Percentiles rank a stretch among this genome's conserved stretches.
Conservation (phyloP, 1,140 invertebrate genomes). For the Berghia stephanieae region DNA sequence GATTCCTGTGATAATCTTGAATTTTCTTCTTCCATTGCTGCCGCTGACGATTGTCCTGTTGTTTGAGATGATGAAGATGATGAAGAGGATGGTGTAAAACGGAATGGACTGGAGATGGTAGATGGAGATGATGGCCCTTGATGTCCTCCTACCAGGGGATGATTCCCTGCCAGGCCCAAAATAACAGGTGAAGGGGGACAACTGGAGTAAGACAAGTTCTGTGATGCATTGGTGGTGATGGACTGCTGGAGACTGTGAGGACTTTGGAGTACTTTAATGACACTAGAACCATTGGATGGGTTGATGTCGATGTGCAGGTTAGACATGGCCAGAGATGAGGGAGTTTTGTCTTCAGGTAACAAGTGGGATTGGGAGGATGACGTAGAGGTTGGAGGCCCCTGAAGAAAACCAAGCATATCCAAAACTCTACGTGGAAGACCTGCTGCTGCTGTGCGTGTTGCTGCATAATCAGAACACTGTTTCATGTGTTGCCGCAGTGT, state of each 20-base stretch:
- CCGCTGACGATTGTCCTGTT: neutral
- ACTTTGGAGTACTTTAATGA: no score
- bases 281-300: no score
- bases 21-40: neutral
- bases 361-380: neutral
- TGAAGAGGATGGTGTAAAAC: neutral
- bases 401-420: slow-evolving; percentile 25
- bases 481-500: slow-evolving; percentile 33
- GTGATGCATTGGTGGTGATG: neutral
- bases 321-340: no score
- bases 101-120: neutral
- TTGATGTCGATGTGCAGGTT: neutral
- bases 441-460: slow-evolving; percentile 21
- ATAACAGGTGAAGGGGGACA: slow-evolving; percentile 1
- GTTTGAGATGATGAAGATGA: neutral
- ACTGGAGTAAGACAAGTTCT: neutral
- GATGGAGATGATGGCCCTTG: neutral
- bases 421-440: slow-evolving; percentile 23
- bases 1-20: no score
- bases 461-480: slow-evolving; percentile 27
- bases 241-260: neutral
- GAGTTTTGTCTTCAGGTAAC: neutral
- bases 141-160: neutral
- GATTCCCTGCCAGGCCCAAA: neutral
- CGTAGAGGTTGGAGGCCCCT: no score